Evolutionary conservation across 2,797 vertebrate genomes (phyloP).

Genomic region (Eospalax fontanierii): DNA sequence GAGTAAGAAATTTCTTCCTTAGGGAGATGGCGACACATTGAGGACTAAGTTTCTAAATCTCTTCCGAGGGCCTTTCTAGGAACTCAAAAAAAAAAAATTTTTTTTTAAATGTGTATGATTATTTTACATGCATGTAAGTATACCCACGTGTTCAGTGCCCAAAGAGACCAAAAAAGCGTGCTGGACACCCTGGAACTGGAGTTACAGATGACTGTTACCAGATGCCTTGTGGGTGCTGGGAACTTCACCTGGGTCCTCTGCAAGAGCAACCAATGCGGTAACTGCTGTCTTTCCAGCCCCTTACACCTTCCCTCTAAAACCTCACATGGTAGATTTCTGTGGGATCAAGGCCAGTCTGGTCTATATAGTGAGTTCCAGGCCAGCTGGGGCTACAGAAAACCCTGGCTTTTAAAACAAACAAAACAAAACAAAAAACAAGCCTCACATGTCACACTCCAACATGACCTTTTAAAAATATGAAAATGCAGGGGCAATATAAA

Average conservation of each 20-base stretch:
- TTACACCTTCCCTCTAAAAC: conserved; percentile 52
- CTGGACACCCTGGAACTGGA: no score
- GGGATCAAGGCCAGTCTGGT: no score
- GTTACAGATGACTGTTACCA: no score
- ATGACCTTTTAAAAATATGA: conserved; percentile 67
- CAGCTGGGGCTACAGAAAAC: no score
- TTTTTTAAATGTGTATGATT: no score
- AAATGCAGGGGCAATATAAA: neutral
- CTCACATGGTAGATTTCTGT: neutral
- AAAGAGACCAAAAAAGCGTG: no score
- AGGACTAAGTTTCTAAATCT: neutral
- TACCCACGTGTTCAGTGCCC: no score
- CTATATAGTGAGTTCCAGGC: no score
- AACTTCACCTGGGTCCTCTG: no score
- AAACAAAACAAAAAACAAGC: neutral
- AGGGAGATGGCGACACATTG: conserved; percentile 7
- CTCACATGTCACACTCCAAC: neutral
- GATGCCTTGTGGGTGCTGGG: no score
- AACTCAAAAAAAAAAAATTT: neutral
- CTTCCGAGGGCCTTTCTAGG: conserved; percentile 12
- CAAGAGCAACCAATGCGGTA: no score
- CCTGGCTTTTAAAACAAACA: neutral
- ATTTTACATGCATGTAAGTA: no score
- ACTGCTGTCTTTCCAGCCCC: neutral
- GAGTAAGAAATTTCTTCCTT: conserved; percentile 48